These are phyloP conservation scores for Baccha elongata DNA, from an alignment of 2,888 invertebrate genomes.

Conservation along the genomic window DNA sequence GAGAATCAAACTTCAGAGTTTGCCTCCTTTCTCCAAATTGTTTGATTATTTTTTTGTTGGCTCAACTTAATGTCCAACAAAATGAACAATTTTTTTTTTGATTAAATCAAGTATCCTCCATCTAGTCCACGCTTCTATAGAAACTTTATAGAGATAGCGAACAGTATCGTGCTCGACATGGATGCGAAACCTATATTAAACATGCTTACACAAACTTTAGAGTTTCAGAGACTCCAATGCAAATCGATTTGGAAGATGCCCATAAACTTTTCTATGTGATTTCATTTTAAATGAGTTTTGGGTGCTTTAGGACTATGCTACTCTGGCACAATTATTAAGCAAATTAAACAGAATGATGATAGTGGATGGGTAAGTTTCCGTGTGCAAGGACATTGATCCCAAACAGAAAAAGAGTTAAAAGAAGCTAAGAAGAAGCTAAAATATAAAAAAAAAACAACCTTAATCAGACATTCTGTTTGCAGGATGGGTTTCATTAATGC, in stretches of 20 bases:
- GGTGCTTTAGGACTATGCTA: background rate
- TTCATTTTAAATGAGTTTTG: constrained; percentile 21
- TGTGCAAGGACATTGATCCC: constrained; percentile 15
- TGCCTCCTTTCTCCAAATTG: background rate
- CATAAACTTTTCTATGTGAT: constrained; percentile 58
- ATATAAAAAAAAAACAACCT: constrained; percentile 6
- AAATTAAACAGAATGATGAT: constrained; percentile 41
- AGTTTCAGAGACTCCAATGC: constrained; percentile 39
- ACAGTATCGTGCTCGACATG: constrained; percentile 16
- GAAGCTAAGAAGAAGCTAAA: background rate
- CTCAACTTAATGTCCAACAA: constrained; percentile 45
- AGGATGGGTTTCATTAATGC: constrained; percentile 42
- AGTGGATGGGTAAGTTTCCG: constrained; percentile 1
- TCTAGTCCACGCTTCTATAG: background rate
- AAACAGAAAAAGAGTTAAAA: background rate
- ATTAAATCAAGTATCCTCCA: constrained; percentile 40
- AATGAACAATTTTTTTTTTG: constrained; percentile 58
- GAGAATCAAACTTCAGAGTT: constrained; percentile 27
- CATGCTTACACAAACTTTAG: constrained; percentile 5
- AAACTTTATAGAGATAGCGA: background rate
- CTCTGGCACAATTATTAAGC: constrained; percentile 38
- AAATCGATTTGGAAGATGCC: constrained; percentile 71
- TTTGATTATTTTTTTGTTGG: constrained; percentile 14
- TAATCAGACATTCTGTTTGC: constrained; percentile 50
- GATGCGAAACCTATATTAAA: constrained; percentile 53